phyloP scores from a whole-genome alignment of 2,888 invertebrate genomes.

The Sinelater perroti region DNA sequence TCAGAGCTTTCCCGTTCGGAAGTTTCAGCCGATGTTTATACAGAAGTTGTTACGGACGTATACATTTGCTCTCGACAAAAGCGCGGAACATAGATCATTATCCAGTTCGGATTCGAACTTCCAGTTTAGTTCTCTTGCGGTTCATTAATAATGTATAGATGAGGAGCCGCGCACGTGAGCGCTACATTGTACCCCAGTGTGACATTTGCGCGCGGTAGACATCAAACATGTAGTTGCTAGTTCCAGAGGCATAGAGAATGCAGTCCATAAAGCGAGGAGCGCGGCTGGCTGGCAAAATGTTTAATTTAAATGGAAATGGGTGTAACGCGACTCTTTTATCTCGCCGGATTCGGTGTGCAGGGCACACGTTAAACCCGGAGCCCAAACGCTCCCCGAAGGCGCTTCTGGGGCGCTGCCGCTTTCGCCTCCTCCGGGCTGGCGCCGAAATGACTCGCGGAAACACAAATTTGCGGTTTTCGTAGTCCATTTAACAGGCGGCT shows the following conservation, averaged over 20 bases:
- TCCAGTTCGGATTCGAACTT: slow-evolving; percentile 17
- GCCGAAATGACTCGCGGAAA: too few species aligned
- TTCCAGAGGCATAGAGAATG: slow-evolving; percentile 5
- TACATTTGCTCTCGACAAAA: slow-evolving; percentile 15
- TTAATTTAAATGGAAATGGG: slow-evolving; percentile 2
- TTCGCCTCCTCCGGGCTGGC: too few species aligned
- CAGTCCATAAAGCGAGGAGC: background rate
- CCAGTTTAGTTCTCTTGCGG: slow-evolving; percentile 20
- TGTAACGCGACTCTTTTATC: too few species aligned
- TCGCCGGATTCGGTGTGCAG: too few species aligned
- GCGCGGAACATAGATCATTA: slow-evolving; percentile 16
- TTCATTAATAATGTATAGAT: slow-evolving; percentile 28
- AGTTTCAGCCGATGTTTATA: slow-evolving; percentile 14
- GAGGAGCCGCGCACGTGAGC: slow-evolving; percentile 13
- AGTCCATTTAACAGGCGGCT: too few species aligned
- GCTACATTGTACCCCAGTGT: slow-evolving; percentile 25
- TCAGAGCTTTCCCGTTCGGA: slow-evolving; percentile 4
- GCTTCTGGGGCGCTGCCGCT: too few species aligned
- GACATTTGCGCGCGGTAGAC: slow-evolving; percentile 26
- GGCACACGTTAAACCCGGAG: too few species aligned
- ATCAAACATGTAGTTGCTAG: slow-evolving; percentile 2
- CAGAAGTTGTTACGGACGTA: slow-evolving; percentile 11
- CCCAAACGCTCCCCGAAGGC: too few species aligned
- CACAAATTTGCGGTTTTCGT: too few species aligned
- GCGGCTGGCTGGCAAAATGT: background rate